phyloP scores from a whole-genome alignment of 2,888 invertebrate genomes.

The Ophraella communa region DNA sequence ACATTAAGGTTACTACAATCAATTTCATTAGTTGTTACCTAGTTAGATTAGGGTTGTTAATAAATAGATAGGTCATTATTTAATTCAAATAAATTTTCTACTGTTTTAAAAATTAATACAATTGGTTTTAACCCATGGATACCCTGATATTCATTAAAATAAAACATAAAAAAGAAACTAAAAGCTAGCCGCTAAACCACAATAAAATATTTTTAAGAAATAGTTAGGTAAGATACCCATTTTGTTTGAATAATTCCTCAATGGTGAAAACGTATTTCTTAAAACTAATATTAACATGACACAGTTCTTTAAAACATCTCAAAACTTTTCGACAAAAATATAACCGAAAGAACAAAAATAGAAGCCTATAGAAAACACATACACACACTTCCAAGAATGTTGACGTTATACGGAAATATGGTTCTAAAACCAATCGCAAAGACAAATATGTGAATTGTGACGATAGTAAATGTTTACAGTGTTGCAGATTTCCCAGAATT shows the following conservation, averaged over 20 bases:
- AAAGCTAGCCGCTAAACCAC: background rate
- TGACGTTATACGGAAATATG: conserved; percentile 24
- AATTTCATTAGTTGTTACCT: too few relatives aligned
- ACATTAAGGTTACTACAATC: too few relatives aligned
- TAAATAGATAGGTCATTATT: too few relatives aligned
- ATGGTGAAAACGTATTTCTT: background rate
- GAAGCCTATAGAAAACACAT: conserved; percentile 12
- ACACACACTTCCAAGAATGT: conserved; percentile 9
- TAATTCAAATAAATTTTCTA: too few relatives aligned
- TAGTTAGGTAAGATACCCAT: background rate
- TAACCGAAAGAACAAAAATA: conserved; percentile 19
- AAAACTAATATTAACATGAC: background rate
- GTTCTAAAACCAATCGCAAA: conserved; percentile 48
- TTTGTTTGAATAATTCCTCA: too few relatives aligned
- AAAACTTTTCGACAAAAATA: conserved; percentile 1
- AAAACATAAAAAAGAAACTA: background rate
- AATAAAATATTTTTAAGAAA: background rate
- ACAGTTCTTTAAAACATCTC: background rate
- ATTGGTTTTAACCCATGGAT: too few relatives aligned
- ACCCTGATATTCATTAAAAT: too few relatives aligned
- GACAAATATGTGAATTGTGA: conserved; percentile 53
- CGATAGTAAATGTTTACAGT: conserved; percentile 52
- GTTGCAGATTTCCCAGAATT: conserved; percentile 45
- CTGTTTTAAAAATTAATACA: too few relatives aligned
- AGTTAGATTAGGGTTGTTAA: too few relatives aligned